phyloP scores from a whole-genome alignment of 2,888 invertebrate genomes.

The Leptopilina drosophilae region DNA sequence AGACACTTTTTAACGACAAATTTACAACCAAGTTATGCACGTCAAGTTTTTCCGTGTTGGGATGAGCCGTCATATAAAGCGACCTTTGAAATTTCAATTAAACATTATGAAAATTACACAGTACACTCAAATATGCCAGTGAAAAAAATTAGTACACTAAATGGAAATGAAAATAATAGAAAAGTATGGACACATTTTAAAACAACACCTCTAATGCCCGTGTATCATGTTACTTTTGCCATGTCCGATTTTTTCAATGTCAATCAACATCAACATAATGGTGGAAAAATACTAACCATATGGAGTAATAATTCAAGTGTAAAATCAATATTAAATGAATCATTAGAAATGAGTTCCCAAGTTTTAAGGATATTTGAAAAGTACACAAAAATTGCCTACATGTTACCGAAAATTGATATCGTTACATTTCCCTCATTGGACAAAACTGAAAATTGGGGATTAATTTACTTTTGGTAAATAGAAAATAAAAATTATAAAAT shows the following conservation, averaged over 20 bases:
- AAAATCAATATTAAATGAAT: slow-evolving; percentile 80
- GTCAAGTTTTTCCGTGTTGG: slow-evolving; percentile 86
- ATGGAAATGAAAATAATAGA: background rate
- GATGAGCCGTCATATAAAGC: slow-evolving; percentile 86
- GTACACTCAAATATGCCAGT: slow-evolving; percentile 72
- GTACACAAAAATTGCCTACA: slow-evolving; percentile 88
- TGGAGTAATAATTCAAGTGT: slow-evolving; percentile 86
- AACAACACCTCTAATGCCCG: slow-evolving; percentile 82
- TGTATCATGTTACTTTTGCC: slow-evolving; percentile 88
- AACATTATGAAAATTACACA: slow-evolving; percentile 78
- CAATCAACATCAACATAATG: slow-evolving; percentile 1
- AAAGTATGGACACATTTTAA: slow-evolving; percentile 54
- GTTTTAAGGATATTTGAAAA: slow-evolving; percentile 86
- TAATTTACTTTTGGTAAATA: slow-evolving; percentile 85
- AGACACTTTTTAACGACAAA: slow-evolving; percentile 4
- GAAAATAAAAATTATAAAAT: slow-evolving; percentile 46
- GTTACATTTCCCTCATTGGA: slow-evolving; percentile 91
- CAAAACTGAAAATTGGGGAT: slow-evolving; percentile 95
- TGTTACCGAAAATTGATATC: slow-evolving; percentile 91
- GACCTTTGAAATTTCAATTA: slow-evolving; percentile 82
- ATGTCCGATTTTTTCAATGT: slow-evolving; percentile 79
- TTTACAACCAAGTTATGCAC: slow-evolving; percentile 71
- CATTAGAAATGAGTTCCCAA: slow-evolving; percentile 87
- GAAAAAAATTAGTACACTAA: background rate
- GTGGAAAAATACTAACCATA: slow-evolving; percentile 81